Evolutionary conservation across 1,140 invertebrate species (phyloP), one percentile per base, ranked within the genome.

Genomic region (Lethocerus indicus): DNA sequence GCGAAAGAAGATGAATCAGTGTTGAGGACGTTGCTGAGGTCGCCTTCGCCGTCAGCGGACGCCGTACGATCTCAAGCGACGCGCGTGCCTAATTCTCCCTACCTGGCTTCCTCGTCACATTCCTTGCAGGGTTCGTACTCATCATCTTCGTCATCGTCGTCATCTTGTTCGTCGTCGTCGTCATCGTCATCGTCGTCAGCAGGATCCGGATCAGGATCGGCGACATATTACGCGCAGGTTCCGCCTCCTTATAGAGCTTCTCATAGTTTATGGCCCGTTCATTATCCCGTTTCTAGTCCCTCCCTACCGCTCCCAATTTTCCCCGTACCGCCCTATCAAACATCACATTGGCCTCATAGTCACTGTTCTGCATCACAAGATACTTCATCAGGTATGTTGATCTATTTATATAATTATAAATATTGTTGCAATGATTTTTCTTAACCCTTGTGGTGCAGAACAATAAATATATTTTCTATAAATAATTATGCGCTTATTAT

Each of bases 1-100:
- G 57, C 55, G 14, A 50, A 52, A 29, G 52, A 54, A 61, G 65
- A 70, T 63, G 66, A 67, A n/a, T 56, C 56, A 23, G 53, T 56
- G 25, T 46, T 57, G 39, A 29, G 54, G 20, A 56, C 49, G 28
- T 32, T 56, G 13, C 46, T 56, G 1, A 50, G 54, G 14, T 52
- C 54, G 14, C 54, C 56, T 14, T 52, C 51, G 3, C 54, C 54
- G 18, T 36, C 32, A 29, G 23, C 32, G 24, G 36, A 47, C 24
- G n/a, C 44, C 36, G n/a, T 39, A 26, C n/a, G 29, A 43, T 50
- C 51, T 23, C 32, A 46, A 27, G 21, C 46, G 6, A 23, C 42
- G 7, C 52, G 53, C 54, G 54, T 51, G 44, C 54, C 49, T 46
- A 44, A 46, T 52, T 53, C 55, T 47, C 55, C 57, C 52, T 47